phyloP scores from a whole-genome alignment of 2,888 invertebrate genomes.

The Pammene fasciana region DNA sequence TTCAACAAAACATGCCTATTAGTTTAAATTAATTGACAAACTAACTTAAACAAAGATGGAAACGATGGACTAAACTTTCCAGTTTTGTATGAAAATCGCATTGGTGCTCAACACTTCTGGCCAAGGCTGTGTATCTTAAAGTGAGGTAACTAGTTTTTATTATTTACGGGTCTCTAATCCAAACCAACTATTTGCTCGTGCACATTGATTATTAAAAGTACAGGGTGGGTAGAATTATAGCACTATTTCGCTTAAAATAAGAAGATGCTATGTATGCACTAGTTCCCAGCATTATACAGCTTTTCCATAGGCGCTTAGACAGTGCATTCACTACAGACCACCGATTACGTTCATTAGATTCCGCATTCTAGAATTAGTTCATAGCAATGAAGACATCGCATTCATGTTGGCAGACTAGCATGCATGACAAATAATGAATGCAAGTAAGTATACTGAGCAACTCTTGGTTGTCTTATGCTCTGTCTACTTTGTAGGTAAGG shows the following conservation, averaged over 20 bases:
- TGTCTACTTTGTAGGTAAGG: background rate
- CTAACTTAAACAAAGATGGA: too few relatives aligned
- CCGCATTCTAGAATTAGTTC: background rate
- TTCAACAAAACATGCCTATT: too few relatives aligned
- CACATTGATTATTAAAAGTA: slow-evolving; percentile 61
- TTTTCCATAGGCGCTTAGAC: slow-evolving; percentile 42
- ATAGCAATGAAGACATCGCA: too few relatives aligned
- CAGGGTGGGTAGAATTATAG: slow-evolving; percentile 62
- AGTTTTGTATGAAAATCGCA: too few relatives aligned
- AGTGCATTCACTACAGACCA: slow-evolving; percentile 70
- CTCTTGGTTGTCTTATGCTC: too few relatives aligned
- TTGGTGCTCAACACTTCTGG: too few relatives aligned
- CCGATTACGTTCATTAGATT: slow-evolving; percentile 39
- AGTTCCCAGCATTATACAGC: background rate
- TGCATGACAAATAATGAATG: too few relatives aligned
- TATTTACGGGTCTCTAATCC: slow-evolving; percentile 26
- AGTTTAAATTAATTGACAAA: too few relatives aligned
- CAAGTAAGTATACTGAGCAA: too few relatives aligned
- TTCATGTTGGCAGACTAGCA: too few relatives aligned
- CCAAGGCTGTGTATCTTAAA: too few relatives aligned
- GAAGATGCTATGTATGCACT: slow-evolving; percentile 7
- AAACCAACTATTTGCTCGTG: slow-evolving; percentile 47
- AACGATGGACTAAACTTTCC: too few relatives aligned
- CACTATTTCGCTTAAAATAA: slow-evolving; percentile 48
- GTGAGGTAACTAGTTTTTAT: background rate